Base-by-base conservation (phyloP, 2,888 invertebrate species). In the Meandrusa payeni region DNA sequence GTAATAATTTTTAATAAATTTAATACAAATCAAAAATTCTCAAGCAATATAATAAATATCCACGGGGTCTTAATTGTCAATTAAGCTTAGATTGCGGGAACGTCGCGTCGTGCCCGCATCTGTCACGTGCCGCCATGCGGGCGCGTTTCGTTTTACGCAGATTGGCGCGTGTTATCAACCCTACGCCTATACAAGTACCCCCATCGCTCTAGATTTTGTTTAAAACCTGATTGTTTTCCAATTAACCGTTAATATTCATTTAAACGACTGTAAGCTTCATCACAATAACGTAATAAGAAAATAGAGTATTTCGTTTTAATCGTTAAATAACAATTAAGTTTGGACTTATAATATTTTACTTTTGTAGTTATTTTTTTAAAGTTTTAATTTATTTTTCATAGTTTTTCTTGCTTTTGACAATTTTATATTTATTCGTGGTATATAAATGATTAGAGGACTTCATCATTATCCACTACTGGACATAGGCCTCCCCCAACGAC, bases 121-220 rank as follows among this genome's bases (percentile, higher is more conserved):
- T 31, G 64, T 61, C 78, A 69, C 77, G 76, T 71, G 78, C 49
- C 70, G 12, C 9, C 41, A 45, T 57, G 57, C 61, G 57, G 57
- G 54, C 34, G 38, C 36, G 39, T 50, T 49, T 55, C 48, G 44
- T 44, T 45, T 53, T 41, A 54, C 52, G 31, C 34, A 49, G 41
- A 41, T 50, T 44, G 42, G 26, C 44, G 39, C 39, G 44, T 56
- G 61, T 69, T 77, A 76, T 80, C 81, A 76, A 38, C 64, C 75
- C 77, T 66, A 57, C 50, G 52, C 36, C 57, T 64, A 73, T 70
- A 57, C 54, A 50, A 69, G 66, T 73, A 71, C 82, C 82, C 82
- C 55, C 67, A 83, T 83, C 59, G 68, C 59, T 67, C 72, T 75
- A 72, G 64, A 78, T 81, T 77, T 76, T 78, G 79, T 77, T 76